phyloP scores from a whole-genome alignment of 2,797 vertebrate genomes.

The Tadarida brasiliensis region DNA sequence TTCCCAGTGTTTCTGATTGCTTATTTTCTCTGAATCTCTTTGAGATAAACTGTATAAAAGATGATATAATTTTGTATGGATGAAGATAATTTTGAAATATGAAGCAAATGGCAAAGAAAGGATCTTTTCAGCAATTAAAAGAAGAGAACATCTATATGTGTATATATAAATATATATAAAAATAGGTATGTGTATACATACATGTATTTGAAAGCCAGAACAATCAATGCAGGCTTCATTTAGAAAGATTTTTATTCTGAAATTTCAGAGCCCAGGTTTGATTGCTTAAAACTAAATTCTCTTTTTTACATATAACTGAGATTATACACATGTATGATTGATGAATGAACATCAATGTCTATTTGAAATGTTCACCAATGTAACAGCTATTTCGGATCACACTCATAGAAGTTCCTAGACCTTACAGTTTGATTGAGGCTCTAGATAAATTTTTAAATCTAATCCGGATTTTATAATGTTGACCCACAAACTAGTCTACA shows the following conservation, averaged over 20 bases:
- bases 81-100: slow-evolving; percentile 56
- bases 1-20: neutral
- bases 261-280: slow-evolving; percentile 30
- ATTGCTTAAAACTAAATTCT: slow-evolving; percentile 50
- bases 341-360: neutral
- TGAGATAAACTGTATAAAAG: slow-evolving; percentile 64
- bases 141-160: neutral
- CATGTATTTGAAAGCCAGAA: neutral
- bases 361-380: neutral
- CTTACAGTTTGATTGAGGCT: neutral
- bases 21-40: slow-evolving; percentile 63
- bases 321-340: neutral
- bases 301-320: slow-evolving; percentile 46
- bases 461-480: neutral
- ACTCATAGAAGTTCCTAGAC: neutral
- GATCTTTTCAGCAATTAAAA: slow-evolving; percentile 26
- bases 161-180: neutral
- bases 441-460: slow-evolving; percentile 1
- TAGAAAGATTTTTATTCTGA: slow-evolving; percentile 26
- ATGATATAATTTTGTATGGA: slow-evolving; percentile 39
- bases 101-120: slow-evolving; percentile 37
- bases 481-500: neutral
- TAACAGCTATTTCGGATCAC: neutral
- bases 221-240: neutral
- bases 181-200: neutral